Evolutionary conservation across 2,113 vertebrate species (phyloP), one percentile per base, ranked within the genome.

Genomic region (Globicephala melas): DNA sequence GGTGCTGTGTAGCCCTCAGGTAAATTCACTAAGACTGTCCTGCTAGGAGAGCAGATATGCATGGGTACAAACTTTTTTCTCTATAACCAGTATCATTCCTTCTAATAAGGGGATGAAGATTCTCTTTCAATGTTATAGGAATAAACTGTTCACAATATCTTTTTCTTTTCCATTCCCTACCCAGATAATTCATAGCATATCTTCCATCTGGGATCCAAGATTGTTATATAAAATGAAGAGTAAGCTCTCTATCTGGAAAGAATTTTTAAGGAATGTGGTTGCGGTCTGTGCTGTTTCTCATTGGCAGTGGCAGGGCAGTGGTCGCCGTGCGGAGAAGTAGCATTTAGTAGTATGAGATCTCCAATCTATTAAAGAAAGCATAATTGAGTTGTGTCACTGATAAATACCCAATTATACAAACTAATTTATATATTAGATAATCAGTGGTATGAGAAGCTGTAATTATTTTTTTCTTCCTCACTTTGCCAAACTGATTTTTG

Each of bases 401-500:
- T 62, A 94, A 95, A 74, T 38, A 84, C 8, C 38, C 44, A 89
- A 6, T 76, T 92, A 83, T 26, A 92, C 26, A 93, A 91, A 74
- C 4, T 74, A 65, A 68, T 50, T 65, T 31, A 70, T 58, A 81
- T n/a, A 55, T 73, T 74, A 50, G 93, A 89, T 95, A 86, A 60
- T 38, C 36, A 71, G 36, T 73, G 18, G 2, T 85, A 79, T 94
- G 58, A 70, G 53, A 91, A 81, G 44, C 12, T 95, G 8, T 11
- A 70, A 86, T 96, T 65, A 33, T 91, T 89, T 87, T 94, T 91
- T 89, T 60, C 63, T 65, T 21, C 10, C 60, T 95, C 9, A 17
- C 36, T 91, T 94, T 91, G 55, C 41, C 63, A 91, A 60, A 95
- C 47, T 65, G 28, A 77, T 20, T 96, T 95, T 93, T 96, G 60